Evolutionary conservation across 2,888 invertebrate species (phyloP).

Genomic region (Andrena trimmerana): DNA sequence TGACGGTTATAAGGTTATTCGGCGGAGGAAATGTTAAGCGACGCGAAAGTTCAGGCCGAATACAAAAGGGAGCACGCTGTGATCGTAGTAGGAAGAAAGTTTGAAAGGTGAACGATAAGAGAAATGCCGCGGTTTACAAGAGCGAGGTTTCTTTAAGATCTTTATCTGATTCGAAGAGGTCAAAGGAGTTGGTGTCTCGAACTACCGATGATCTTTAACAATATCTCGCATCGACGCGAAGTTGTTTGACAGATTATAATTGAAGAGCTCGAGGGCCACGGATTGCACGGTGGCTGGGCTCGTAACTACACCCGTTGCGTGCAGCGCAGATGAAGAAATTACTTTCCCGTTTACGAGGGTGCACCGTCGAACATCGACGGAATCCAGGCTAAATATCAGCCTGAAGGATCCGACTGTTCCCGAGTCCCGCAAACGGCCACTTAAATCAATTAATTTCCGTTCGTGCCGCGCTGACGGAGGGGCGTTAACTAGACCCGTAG

Average conservation of each 20-base stretch:
- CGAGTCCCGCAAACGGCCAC: constrained; percentile 19
- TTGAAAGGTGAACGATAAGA: constrained; percentile 1
- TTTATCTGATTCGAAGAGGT: too few relatives aligned
- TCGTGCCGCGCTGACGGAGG: constrained; percentile 13
- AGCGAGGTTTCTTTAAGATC: too few relatives aligned
- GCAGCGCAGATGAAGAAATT: constrained; percentile 52
- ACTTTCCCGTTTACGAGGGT: constrained; percentile 24
- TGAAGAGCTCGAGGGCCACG: constrained; percentile 8
- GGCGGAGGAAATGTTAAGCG: constrained; percentile 40
- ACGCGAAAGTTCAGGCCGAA: constrained; percentile 16
- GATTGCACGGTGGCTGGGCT: not conserved
- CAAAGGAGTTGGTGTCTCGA: too few relatives aligned
- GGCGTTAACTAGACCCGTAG: constrained; percentile 47
- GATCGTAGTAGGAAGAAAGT: not conserved
- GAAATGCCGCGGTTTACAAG: not conserved
- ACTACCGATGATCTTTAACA: not conserved
- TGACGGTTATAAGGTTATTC: constrained; percentile 3
- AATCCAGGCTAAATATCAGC: constrained; percentile 30
- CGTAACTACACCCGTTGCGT: constrained; percentile 26
- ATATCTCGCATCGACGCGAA: not conserved
- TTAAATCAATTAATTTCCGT: constrained; percentile 61
- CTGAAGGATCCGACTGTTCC: constrained; percentile 2
- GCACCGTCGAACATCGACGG: constrained; percentile 12
- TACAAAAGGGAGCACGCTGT: not conserved
- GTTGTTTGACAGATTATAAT: constrained; percentile 17